Percentiles rank a stretch among this genome's conserved stretches.
These are phyloP conservation scores for Dascyllus trimaculatus DNA, from an alignment of 2,113 vertebrate species.

Conservation along the genomic window DNA sequence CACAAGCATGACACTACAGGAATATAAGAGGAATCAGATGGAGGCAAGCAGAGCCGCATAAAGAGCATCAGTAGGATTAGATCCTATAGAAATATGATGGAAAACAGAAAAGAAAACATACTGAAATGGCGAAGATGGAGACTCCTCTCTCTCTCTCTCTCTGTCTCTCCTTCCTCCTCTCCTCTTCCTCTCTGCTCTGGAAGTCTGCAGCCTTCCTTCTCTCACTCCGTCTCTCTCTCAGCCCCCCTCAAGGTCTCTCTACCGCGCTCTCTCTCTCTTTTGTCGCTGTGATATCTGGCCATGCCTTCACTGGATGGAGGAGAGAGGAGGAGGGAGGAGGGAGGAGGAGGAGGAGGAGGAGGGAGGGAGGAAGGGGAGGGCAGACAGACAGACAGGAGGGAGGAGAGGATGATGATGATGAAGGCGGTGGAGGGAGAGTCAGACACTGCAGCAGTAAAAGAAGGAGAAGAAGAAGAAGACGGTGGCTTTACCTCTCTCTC, in stretches of 20 bases:
- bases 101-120: constrained; percentile 50
- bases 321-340: constrained; percentile 7
- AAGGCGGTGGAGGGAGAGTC: constrained; percentile 65
- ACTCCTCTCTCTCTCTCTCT: constrained; percentile 38
- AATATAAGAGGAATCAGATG: neutral
- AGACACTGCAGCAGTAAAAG: constrained; percentile 71
- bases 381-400: constrained; percentile 46
- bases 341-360: neutral
- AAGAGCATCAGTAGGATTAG: neutral
- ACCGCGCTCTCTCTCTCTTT: constrained; percentile 59
- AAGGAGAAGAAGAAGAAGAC: constrained; percentile 26
- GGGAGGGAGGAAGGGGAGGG: neutral
- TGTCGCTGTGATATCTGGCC: constrained; percentile 70
- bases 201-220: constrained; percentile 71
- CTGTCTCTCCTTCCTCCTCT: constrained; percentile 59
- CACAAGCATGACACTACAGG: constrained; percentile 6
- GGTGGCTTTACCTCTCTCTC: constrained; percentile 39
- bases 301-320: constrained; percentile 69
- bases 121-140: constrained; percentile 69
- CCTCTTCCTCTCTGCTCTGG: constrained; percentile 60
- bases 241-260: constrained; percentile 40
- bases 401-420: constrained; percentile 61
- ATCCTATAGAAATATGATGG: neutral
- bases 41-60: constrained; percentile 12
- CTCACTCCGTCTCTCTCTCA: constrained; percentile 19